These are phyloP conservation scores for Zaprionus ghesquierei DNA, from an alignment of 1,140 invertebrate genomes.

Conservation along the genomic window DNA sequence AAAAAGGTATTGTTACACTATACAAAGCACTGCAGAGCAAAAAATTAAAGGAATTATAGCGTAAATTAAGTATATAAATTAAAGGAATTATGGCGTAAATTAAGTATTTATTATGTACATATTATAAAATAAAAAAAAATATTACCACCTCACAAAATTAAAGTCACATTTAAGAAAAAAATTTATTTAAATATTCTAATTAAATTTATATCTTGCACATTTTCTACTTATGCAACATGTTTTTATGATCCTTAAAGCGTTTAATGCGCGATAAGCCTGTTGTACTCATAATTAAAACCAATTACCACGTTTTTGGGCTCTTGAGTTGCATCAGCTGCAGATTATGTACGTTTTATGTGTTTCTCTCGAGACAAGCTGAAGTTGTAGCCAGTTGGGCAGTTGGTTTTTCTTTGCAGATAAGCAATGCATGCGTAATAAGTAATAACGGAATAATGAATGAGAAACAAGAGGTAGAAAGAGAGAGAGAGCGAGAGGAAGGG, in stretches of 20 bases:
- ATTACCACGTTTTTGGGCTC: slow-evolving; percentile 52
- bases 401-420: slow-evolving; percentile 23
- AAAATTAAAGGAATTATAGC: not conserved
- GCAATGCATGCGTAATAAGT: slow-evolving; percentile 40
- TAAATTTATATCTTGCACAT: too few relatives aligned
- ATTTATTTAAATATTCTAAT: not conserved
- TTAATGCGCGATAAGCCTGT: slow-evolving; percentile 23
- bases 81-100: not conserved
- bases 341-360: slow-evolving; percentile 44
- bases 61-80: not conserved
- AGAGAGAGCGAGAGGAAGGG: not conserved
- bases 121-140: not conserved
- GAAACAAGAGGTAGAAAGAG: not conserved
- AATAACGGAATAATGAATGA: slow-evolving; percentile 56
- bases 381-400: slow-evolving; percentile 13
- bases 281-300: slow-evolving; percentile 42
- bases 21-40: too few relatives aligned
- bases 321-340: slow-evolving; percentile 33
- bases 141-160: not conserved
- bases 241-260: not conserved
- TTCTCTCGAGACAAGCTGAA: slow-evolving; percentile 44
- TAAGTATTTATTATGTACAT: not conserved
- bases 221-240: not conserved
- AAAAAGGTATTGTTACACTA: not conserved
- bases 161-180: not conserved